Conservation (phyloP, 2,888 invertebrate genomes). For the Acanthosepion esculentum region DNA sequence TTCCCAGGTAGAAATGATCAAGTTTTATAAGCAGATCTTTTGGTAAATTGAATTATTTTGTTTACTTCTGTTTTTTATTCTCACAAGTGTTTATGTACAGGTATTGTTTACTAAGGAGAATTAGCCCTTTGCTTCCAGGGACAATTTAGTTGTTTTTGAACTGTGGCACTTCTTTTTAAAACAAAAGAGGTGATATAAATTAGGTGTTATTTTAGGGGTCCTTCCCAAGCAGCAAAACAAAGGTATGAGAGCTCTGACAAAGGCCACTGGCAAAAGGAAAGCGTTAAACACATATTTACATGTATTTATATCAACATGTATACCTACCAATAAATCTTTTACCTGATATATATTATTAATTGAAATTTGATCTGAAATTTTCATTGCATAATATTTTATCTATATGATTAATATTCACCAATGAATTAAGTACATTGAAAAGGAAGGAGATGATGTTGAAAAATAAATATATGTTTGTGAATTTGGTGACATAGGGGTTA, state of each 20-base stretch:
- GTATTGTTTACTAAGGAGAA: not conserved
- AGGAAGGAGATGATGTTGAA: too few relatives aligned
- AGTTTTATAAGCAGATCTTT: not conserved
- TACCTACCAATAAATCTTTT: too few relatives aligned
- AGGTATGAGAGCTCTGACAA: not conserved
- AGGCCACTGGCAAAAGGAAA: not conserved
- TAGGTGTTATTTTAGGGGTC: not conserved
- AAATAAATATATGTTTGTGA: too few relatives aligned
- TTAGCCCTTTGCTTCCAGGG: not conserved
- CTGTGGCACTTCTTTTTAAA: not conserved
- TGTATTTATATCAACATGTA: too few relatives aligned
- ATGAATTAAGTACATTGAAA: too few relatives aligned
- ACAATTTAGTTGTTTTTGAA: not conserved
- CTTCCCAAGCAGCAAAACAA: not conserved
- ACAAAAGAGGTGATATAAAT: not conserved
- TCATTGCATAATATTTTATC: too few relatives aligned
- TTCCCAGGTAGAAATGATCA: not conserved
- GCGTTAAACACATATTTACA: too few relatives aligned
- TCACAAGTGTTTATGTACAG: not conserved
- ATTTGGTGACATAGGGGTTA: too few relatives aligned
- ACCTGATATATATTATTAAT: too few relatives aligned
- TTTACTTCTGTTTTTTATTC: not conserved
- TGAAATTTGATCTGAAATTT: too few relatives aligned
- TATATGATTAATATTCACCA: too few relatives aligned
- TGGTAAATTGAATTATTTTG: not conserved